These are phyloP conservation scores for Drosophila tripunctata DNA, from an alignment of 2,888 invertebrate species.

Conservation along the genomic window DNA sequence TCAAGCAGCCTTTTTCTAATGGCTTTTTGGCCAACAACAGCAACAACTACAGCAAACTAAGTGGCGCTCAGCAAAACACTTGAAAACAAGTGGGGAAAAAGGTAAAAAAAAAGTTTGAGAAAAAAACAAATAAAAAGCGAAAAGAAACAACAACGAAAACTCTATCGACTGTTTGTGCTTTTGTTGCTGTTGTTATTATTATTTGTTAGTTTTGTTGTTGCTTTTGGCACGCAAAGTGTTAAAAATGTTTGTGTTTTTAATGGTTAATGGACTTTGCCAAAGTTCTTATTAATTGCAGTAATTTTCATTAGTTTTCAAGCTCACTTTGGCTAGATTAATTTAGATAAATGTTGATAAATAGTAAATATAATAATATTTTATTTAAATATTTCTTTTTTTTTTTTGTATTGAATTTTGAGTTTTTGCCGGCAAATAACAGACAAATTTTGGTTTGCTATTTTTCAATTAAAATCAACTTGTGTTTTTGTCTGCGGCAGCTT, in stretches of 20 bases:
- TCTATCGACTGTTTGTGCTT: constrained; percentile 48
- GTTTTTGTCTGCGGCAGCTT: constrained; percentile 64
- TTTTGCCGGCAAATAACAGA: neutral
- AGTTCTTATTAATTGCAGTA: constrained; percentile 72
- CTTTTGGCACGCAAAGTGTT: constrained; percentile 59
- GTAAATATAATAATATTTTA: too few species aligned
- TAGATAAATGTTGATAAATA: neutral
- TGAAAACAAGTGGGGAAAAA: constrained; percentile 69
- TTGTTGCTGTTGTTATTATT: constrained; percentile 20
- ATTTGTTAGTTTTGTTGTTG: constrained; percentile 46
- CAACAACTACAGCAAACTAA: constrained; percentile 52
- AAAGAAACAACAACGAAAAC: constrained; percentile 61
- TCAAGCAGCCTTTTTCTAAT: constrained; percentile 69
- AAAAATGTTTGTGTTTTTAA: constrained; percentile 67
- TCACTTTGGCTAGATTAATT: neutral
- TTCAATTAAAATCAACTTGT: constrained; percentile 81
- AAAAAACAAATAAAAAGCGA: constrained; percentile 75
- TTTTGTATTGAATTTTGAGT: too few species aligned
- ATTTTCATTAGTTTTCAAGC: constrained; percentile 50
- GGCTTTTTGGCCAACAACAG: constrained; percentile 47
- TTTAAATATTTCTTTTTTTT: too few species aligned
- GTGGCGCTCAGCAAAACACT: constrained; percentile 68
- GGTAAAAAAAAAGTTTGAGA: constrained; percentile 72
- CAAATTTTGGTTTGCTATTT: constrained; percentile 55
- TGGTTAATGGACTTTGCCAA: constrained; percentile 72